Base-by-base conservation (phyloP, 53 echinoderm and acorn worm species). In the Luidia sarsii region DNA sequence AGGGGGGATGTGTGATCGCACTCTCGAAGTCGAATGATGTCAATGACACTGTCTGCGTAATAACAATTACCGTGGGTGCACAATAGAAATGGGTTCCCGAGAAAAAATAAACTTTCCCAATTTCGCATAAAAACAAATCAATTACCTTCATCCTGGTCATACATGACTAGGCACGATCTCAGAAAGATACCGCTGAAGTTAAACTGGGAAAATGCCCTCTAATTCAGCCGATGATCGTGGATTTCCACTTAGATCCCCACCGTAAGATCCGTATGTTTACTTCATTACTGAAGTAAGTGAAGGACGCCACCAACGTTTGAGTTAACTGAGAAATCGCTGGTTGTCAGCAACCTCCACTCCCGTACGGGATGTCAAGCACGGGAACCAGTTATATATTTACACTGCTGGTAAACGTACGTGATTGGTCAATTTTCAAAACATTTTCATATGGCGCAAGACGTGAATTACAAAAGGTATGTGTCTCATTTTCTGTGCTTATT, bases 361-460 rank as follows among this genome's bases (percentile, higher is more conserved):
- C 15, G 33, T 3, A 2, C 24, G 10, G 15, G 16, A 6, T 21
- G 5, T 21, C 2, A 8, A 24, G 6, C 4, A 43, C 43, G 67
- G 62, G 61, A 41, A 75, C 75, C 75, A 75, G 62, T 18, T 46
- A 75, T 43, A 60, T n/a, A n/a, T n/a, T n/a, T n/a, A n/a, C n/a
- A n/a, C n/a, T n/a, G n/a, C n/a, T n/a, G n/a, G 15, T 24, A 39
- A 28, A 27, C 15, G 21, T 10, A 27, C 29, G 46, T 61, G 75
- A 75, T 75, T 75, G 75, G 75, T 62, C 75, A 41, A 61, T 75
- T 59, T 75, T 75, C 33, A 75, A n/a, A 75, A 75, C 60, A 61
- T 31, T 31, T 28, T 45, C 0, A 21, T 60, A 45, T 39, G 46
- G 75, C 75, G 75, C 75, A 18, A 75, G 33, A 60, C 37, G 41